A percentile compares a stretch with the other conserved stretches of the same genome.
phyloP scores from a whole-genome alignment of 2,797 vertebrate genomes.

The Hyperoplus lanceolatus region DNA sequence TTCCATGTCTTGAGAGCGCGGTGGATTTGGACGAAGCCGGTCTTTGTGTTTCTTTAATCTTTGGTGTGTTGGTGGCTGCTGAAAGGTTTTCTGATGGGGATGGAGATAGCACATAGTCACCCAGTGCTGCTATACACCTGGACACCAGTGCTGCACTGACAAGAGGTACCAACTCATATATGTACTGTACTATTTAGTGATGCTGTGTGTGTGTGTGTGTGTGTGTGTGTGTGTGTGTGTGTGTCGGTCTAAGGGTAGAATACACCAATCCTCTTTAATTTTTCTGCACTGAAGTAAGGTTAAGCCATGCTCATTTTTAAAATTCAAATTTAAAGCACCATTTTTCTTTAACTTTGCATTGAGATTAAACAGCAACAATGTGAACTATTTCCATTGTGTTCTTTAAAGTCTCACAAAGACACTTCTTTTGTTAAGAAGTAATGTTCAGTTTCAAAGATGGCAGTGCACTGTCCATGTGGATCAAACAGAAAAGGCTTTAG shows the following conservation, averaged over 20 bases:
- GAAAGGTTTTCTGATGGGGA: conserved; percentile 48
- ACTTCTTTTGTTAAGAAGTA: background rate
- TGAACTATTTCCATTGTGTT: background rate
- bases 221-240: background rate
- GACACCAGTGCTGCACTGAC: conserved; percentile 56
- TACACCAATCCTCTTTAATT: background rate
- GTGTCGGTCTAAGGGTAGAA: background rate
- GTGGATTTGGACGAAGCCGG: conserved; percentile 39
- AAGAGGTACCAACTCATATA: conserved; percentile 51
- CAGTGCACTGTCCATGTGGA: background rate
- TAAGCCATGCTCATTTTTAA: background rate
- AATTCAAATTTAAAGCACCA: background rate
- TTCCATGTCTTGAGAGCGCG: background rate
- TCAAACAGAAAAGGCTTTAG: conserved; percentile 15
- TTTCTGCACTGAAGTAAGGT: background rate
- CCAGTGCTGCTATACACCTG: conserved; percentile 48
- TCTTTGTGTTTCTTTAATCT: conserved; percentile 34
- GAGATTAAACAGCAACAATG: background rate
- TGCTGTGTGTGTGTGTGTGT: conserved; percentile 9
- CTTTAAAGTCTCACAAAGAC: conserved; percentile 1
- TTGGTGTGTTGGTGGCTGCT: conserved; percentile 49
- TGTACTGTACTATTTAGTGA: background rate
- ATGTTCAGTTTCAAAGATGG: conserved; percentile 16
- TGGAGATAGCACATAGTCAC: conserved; percentile 52
- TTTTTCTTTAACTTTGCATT: background rate